Evolutionary conservation across 2,888 invertebrate species (phyloP), one percentile per base, ranked within the genome.

Genomic region (Dasysyrphus tricinctus): DNA sequence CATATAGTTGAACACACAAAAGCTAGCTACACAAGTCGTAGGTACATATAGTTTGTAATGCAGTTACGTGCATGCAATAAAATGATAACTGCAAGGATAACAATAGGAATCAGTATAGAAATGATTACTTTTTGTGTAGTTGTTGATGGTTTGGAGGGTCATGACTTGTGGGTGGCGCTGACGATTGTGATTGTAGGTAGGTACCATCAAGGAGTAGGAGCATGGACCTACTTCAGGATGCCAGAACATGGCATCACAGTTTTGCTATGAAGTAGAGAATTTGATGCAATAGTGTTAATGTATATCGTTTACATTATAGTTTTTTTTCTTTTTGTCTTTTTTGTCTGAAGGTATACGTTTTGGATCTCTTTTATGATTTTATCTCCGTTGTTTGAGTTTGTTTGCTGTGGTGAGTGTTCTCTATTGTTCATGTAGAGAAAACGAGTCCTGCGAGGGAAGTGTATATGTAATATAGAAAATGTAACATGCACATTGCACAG

Each of bases 21-120:
- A 16, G 12, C 16, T 49, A 16, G 12, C 16, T 49, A 34, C 49
- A 49, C 12, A 34, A 34, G 49, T 65, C 34, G 65, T n/a, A n/a
- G n/a, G n/a, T 19, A 47, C 19, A 44, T n/a, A 32, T n/a, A n/a
- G n/a, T n/a, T n/a, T n/a, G 63, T 16, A 67, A 78, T 73, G 80
- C 74, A 70, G 69, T 70, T 74, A 80, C 83, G 83, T 83, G 79
- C 44, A 83, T 81, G 84, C 65, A 84, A 80, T 84, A 80, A 80
- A 84, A 84, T 72, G 54, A 63, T 80, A 80, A 80, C 80, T 84
- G 84, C 80, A 84, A 56, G 67, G 75, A 72, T 75, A 80, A 80
- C 84, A 80, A 80, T 79, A 74, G 78, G 54, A 69, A 67, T 74
- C 78, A 70, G 70, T 44, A 67, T 19, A 69, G 61, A 51, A 65